A percentile compares a stretch with the other conserved stretches of the same genome.
Conservation (phyloP, 2,113 vertebrate genomes). For the Amphiprion percula region DNA sequence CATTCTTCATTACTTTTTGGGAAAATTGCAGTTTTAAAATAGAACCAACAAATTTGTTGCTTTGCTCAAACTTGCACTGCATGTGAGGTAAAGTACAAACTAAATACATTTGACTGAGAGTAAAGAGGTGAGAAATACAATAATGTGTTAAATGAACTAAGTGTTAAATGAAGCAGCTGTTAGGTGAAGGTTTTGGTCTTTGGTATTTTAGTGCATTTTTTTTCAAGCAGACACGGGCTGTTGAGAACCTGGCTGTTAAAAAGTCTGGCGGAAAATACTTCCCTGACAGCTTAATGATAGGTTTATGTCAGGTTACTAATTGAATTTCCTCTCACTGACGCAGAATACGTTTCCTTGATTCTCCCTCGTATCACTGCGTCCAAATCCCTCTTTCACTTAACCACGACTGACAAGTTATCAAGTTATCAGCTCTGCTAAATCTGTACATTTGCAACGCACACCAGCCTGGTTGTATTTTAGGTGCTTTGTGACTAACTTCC, state of each 20-base stretch:
- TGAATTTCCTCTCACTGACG: slow-evolving; percentile 76
- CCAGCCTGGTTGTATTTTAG: background rate
- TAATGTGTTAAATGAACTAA: background rate
- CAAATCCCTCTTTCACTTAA: slow-evolving; percentile 31
- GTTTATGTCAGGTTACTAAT: slow-evolving; percentile 73
- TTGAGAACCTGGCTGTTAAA: slow-evolving; percentile 63
- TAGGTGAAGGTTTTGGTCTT: slow-evolving; percentile 30
- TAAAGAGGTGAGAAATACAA: slow-evolving; percentile 50
- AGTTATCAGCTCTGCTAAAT: background rate
- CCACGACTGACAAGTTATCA: slow-evolving; percentile 17
- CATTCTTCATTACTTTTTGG: slow-evolving; percentile 19
- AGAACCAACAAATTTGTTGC: background rate
- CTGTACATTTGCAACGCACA: background rate
- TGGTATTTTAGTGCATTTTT: slow-evolving; percentile 52
- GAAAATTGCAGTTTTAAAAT: slow-evolving; percentile 1
- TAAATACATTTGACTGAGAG: slow-evolving; percentile 2
- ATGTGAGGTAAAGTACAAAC: slow-evolving; percentile 1
- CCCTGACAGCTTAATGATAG: slow-evolving; percentile 75
- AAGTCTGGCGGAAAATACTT: slow-evolving; percentile 75
- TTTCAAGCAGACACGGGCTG: slow-evolving; percentile 61
- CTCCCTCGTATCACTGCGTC: slow-evolving; percentile 18
- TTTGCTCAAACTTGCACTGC: background rate
- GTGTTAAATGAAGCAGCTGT: slow-evolving; percentile 45
- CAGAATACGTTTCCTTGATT: slow-evolving; percentile 52
- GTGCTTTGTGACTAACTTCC: background rate